These are phyloP conservation scores for Montipora foliosa DNA, from an alignment of 64 coral and sea anemone species.

Conservation along the genomic window DNA sequence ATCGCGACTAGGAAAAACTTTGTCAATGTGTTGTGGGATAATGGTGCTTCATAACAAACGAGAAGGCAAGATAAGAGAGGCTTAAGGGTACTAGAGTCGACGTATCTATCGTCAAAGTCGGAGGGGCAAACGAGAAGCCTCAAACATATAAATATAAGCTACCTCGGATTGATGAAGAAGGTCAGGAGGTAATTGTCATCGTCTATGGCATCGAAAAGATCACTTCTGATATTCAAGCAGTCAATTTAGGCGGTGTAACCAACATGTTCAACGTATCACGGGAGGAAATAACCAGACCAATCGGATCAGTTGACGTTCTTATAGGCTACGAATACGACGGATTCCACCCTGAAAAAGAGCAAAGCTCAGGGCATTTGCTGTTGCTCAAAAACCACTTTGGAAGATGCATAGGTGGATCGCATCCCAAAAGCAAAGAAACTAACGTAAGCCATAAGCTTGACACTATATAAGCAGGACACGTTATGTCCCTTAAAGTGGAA, in stretches of 20 bases:
- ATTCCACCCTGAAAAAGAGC: slow-evolving; percentile 38
- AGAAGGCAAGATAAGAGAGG: slow-evolving; percentile 14
- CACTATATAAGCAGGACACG: too few species aligned
- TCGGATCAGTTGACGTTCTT: too few species aligned
- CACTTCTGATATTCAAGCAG: too few species aligned
- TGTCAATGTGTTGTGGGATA: too few species aligned
- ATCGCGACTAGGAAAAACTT: not conserved
- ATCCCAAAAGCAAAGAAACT: too few species aligned
- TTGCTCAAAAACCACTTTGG: slow-evolving; percentile 30
- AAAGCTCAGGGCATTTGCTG: not conserved
- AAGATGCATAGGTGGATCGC: not conserved
- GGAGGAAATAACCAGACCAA: not conserved
- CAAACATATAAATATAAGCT: slow-evolving; percentile 1
- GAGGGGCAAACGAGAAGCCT: slow-evolving; percentile 30
- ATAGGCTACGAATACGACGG: not conserved
- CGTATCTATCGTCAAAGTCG: slow-evolving; percentile 18
- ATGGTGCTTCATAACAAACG: not conserved
- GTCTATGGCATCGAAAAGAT: too few species aligned
- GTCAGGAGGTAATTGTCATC: not conserved
- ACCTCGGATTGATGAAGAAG: slow-evolving; percentile 21
- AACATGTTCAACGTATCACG: too few species aligned
- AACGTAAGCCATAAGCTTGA: too few species aligned
- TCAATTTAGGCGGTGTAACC: too few species aligned
- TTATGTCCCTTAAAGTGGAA: too few species aligned
- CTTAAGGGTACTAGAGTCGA: slow-evolving; percentile 33